Percentiles rank a stretch among this genome's conserved stretches.
phyloP scores from a whole-genome alignment of 2,113 vertebrate species.

The Tympanuchus pallidicinctus region DNA sequence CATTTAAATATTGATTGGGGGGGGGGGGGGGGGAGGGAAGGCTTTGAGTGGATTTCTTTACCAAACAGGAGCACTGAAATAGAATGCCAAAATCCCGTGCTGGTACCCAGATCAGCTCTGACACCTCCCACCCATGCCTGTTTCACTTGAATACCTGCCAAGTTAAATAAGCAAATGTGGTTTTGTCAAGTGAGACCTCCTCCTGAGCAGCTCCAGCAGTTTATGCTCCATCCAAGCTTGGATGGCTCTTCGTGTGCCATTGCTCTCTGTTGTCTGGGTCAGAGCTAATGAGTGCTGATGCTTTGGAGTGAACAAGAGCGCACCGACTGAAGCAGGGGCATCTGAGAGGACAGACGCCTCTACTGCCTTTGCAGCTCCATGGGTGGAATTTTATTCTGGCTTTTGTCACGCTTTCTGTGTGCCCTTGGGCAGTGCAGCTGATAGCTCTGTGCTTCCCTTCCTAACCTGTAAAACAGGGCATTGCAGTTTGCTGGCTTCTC shows the following conservation, averaged over 20 bases:
- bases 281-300: too few relatives aligned
- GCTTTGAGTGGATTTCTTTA: constrained; percentile 16
- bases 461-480: neutral
- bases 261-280: neutral
- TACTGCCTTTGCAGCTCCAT: neutral
- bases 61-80: constrained; percentile 46
- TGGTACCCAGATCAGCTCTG: neutral
- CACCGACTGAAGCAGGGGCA: neutral
- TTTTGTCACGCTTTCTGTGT: neutral
- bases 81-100: constrained; percentile 10
- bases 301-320: neutral
- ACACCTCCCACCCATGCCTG: constrained; percentile 6
- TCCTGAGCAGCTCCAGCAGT: neutral
- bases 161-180: constrained; percentile 43
- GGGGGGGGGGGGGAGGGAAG: neutral
- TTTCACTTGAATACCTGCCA: constrained; percentile 48
- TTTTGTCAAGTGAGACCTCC: neutral
- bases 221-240: neutral
- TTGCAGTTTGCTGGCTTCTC: neutral
- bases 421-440: neutral
- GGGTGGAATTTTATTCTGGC: neutral
- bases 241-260: rapidly evolving
- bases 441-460: neutral
- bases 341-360: neutral
- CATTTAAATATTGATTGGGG: constrained; percentile 40